Evolutionary conservation across 35 echinoderm and acorn worm species (phyloP).

Genomic region (Patiria miniata): DNA sequence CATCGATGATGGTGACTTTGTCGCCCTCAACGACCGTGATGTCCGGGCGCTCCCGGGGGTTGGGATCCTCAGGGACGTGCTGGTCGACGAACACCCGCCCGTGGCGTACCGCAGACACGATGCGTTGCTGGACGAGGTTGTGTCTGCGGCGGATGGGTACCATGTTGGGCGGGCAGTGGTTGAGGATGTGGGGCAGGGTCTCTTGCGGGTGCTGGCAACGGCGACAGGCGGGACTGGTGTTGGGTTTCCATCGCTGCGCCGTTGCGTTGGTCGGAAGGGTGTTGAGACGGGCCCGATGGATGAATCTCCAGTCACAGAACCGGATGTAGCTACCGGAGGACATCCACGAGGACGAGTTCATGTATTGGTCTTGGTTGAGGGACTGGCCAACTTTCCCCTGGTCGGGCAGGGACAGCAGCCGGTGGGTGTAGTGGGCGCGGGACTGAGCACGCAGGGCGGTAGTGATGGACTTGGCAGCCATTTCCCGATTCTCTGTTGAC

Average conservation of each 20-base stretch:
- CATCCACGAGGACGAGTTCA: conserved; percentile 19
- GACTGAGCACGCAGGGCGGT: background rate
- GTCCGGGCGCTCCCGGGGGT: too few species aligned
- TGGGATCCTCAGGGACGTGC: conserved; percentile 13
- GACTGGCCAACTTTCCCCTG: conserved; percentile 11
- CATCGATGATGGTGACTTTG: conserved; percentile 24
- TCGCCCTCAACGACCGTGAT: background rate
- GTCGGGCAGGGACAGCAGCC: background rate
- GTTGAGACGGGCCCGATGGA: conserved; percentile 14
- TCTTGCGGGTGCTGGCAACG: background rate
- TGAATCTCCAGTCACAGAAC: conserved; percentile 33
- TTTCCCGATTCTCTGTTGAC: background rate
- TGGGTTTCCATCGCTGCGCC: background rate
- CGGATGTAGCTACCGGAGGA: background rate
- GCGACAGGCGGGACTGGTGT: background rate
- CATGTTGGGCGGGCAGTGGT: background rate
- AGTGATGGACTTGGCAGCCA: background rate
- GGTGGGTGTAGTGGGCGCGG: background rate
- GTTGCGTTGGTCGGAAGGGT: conserved; percentile 25
- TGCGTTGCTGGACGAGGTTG: background rate
- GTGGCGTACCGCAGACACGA: background rate
- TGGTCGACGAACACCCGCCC: background rate
- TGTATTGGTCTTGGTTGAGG: background rate
- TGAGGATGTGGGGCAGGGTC: background rate
- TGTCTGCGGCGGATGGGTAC: background rate